Base-by-base conservation (phyloP, 2,888 invertebrate species). In the Nasonia oneida region DNA sequence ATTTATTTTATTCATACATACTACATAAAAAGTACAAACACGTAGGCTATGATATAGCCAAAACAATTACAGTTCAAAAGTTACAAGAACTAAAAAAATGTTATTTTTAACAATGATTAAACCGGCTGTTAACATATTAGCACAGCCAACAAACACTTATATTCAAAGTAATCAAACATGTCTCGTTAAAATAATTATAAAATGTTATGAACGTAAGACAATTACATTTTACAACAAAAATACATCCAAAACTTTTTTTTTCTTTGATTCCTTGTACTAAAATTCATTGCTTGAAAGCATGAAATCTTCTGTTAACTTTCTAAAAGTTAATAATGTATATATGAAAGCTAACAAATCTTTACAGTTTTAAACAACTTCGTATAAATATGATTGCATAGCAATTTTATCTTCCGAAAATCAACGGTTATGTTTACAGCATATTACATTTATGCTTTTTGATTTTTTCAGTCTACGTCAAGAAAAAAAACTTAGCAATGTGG, bases 1-100 rank as follows among this genome's bases (percentile, higher is more conserved):
- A 29, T 33, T 67, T 67, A 67, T 29, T 67, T 67, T 67, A 67
- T 23, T 33, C 12, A 33, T 29, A 33, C 12, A 23, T 67, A 33
- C 12, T 67, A 33, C 23, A 61, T 61, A 8, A n/a, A n/a, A 96
- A 71, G n/a, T 71, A n/a, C 37, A 71, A 39, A 71, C 33, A 67
- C 67, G 29, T 67, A 67, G 15, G 33, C 67, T 47, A 50, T 33
- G 5, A 47, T 53, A 14, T 39, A 50, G n/a, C n/a, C 6, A 81
- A 14, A 83, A 18, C n/a, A 67, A 79, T 29, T 74, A 71, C n/a
- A 71, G 10, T 47, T 70, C 50, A 71, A 82, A 42, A 70, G 37
- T 81, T 50, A 77, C 15, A 67, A 39, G 64, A 86, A 81, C 53
- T 37, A 80, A 86, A 73, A 86, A 73, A 61, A 53, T 12, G 57